Conservation (phyloP, 2,797 vertebrate genomes). For the Cyclopterus lumpus region DNA sequence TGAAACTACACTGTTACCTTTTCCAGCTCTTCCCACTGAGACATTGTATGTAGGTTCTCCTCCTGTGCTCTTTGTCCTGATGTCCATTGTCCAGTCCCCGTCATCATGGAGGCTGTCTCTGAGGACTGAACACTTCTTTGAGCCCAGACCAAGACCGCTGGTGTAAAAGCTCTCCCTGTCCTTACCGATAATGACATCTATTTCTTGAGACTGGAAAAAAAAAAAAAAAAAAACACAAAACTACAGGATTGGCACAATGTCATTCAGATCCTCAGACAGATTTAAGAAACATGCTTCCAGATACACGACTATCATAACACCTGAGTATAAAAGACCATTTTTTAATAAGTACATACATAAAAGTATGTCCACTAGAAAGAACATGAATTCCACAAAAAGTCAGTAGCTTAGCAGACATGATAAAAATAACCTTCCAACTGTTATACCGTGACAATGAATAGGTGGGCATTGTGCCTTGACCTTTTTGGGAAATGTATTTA, state of each 20-base stretch:
- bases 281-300: neutral
- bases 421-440: neutral
- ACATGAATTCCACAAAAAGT: neutral
- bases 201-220: constrained; percentile 89
- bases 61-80: constrained; percentile 97
- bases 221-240: constrained; percentile 14
- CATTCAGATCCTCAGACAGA: neutral
- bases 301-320: neutral
- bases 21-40: constrained; percentile 91
- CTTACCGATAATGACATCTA: constrained; percentile 93
- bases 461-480: neutral
- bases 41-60: constrained; percentile 97
- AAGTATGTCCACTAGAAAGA: neutral
- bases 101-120: constrained; percentile 93
- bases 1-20: constrained; percentile 82
- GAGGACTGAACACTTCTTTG: constrained; percentile 98
- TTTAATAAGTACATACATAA: neutral
- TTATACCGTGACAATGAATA: neutral
- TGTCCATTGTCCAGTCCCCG: constrained; percentile 96
- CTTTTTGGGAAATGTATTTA: neutral
- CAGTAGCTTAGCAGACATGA: neutral
- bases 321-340: neutral
- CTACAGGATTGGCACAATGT: constrained; percentile 2
- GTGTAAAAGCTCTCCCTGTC: constrained; percentile 96
- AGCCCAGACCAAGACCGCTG: constrained; percentile 92